Percentiles rank a stretch among this genome's conserved stretches.
phyloP scores from a whole-genome alignment of 2,797 vertebrate species.

The Catamblyrhynchus diadema region DNA sequence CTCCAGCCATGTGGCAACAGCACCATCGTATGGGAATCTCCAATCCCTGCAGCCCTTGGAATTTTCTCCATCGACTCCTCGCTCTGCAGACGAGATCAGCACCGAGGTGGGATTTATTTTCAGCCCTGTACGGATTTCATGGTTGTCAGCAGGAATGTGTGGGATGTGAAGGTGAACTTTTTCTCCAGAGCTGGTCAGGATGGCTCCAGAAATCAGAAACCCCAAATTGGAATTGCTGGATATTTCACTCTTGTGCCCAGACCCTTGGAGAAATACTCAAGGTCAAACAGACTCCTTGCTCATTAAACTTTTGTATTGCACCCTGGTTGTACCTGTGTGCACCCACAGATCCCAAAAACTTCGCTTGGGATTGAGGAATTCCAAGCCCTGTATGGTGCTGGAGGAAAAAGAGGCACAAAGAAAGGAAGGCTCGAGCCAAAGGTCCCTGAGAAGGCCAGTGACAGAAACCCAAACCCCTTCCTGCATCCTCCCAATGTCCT shows the following conservation, averaged over 20 bases:
- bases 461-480: background rate
- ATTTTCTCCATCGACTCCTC: background rate
- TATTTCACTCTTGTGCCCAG: background rate
- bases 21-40: slow-evolving; percentile 19
- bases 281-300: background rate
- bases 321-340: background rate
- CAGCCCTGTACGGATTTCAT: background rate
- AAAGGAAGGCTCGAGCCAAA: fast-evolving
- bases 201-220: background rate
- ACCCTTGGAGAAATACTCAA: background rate
- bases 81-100: background rate
- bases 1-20: background rate
- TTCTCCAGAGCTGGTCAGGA: background rate
- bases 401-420: background rate
- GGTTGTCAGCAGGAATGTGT: background rate
- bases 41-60: background rate
- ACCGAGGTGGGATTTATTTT: background rate
- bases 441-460: background rate
- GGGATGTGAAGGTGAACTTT: background rate
- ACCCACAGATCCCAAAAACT: background rate
- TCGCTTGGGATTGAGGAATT: background rate
- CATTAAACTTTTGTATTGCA: fast-evolving
- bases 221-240: background rate
- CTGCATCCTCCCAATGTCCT: background rate
- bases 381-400: background rate